These are phyloP conservation scores for Limanda limanda DNA, from an alignment of 2,113 vertebrate genomes.

Conservation along the genomic window DNA sequence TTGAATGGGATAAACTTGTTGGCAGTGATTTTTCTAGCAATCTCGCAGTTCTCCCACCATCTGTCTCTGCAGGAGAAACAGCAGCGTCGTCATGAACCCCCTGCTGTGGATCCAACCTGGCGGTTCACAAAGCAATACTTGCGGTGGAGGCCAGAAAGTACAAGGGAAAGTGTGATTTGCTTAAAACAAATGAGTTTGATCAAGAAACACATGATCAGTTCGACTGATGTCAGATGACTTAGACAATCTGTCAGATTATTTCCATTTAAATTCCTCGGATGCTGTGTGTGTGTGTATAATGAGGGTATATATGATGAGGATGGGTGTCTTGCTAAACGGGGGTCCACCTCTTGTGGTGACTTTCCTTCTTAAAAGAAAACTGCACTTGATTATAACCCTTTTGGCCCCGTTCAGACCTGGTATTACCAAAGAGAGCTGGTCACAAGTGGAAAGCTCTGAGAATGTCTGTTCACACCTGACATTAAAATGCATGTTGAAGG, in stretches of 20 bases:
- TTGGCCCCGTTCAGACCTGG: too few relatives aligned
- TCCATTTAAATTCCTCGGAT: neutral
- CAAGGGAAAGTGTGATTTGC: slow-evolving; percentile 4
- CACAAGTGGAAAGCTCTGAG: too few relatives aligned
- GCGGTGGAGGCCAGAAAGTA: slow-evolving; percentile 13
- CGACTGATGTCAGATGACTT: neutral
- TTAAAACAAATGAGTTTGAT: neutral
- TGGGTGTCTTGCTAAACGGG: too few relatives aligned
- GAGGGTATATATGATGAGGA: too few relatives aligned
- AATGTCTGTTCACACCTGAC: too few relatives aligned
- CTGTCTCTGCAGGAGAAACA: slow-evolving; percentile 53
- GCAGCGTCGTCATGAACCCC: slow-evolving; percentile 26
- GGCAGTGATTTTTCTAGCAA: slow-evolving; percentile 43
- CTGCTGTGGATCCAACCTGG: slow-evolving; percentile 38
- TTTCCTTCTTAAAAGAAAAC: too few relatives aligned
- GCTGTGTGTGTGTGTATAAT: neutral
- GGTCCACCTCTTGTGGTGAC: too few relatives aligned
- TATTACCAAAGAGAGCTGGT: too few relatives aligned
- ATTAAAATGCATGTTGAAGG: too few relatives aligned
- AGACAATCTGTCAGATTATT: neutral
- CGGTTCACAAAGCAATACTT: slow-evolving; percentile 22
- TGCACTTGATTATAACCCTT: too few relatives aligned
- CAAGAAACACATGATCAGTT: neutral
- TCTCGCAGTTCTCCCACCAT: slow-evolving; percentile 49
- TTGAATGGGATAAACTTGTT: slow-evolving; percentile 41